These are phyloP conservation scores for Menidia beryllina DNA, from an alignment of 2,113 vertebrate species.

Conservation along the genomic window DNA sequence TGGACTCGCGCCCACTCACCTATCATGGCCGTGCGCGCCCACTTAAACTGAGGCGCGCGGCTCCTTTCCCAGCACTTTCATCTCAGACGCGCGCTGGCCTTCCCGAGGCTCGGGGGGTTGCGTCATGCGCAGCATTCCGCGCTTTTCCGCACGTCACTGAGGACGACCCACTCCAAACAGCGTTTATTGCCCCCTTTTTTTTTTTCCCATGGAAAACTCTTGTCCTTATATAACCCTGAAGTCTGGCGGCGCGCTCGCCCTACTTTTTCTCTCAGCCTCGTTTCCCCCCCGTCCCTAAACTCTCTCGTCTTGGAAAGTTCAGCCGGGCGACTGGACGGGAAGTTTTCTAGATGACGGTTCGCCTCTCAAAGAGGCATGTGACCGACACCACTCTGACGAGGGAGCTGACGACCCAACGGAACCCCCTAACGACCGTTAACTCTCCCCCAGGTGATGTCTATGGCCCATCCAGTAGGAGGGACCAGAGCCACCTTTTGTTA, in stretches of 20 bases:
- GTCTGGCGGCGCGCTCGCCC: conserved; percentile 43
- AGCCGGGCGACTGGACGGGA: no score
- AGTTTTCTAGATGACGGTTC: no score
- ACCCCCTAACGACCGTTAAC: no score
- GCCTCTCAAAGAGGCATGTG: no score
- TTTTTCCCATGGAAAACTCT: conserved; percentile 72
- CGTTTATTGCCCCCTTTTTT: conserved; percentile 71
- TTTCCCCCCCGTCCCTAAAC: conserved; percentile 34
- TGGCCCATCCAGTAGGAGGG: no score
- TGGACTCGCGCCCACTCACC: conserved; percentile 24
- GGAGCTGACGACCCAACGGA: no score
- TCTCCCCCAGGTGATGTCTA: no score
- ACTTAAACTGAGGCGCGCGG: conserved; percentile 7
- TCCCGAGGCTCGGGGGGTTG: conserved; percentile 51
- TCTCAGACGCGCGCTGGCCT: conserved; percentile 37
- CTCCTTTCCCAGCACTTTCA: conserved; percentile 35
- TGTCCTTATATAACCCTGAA: conserved; percentile 77
- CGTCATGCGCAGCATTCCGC: conserved; percentile 76
- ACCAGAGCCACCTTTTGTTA: no score
- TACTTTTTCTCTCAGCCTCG: conserved; percentile 38
- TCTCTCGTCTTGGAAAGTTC: conserved; percentile 51
- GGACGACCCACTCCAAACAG: conserved; percentile 74
- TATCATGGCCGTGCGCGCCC: conserved; percentile 44
- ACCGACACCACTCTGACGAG: no score
- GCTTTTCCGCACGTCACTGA: conserved; percentile 72